Conservation (phyloP, 2,113 vertebrate genomes). For the Coreoperca whiteheadi region DNA sequence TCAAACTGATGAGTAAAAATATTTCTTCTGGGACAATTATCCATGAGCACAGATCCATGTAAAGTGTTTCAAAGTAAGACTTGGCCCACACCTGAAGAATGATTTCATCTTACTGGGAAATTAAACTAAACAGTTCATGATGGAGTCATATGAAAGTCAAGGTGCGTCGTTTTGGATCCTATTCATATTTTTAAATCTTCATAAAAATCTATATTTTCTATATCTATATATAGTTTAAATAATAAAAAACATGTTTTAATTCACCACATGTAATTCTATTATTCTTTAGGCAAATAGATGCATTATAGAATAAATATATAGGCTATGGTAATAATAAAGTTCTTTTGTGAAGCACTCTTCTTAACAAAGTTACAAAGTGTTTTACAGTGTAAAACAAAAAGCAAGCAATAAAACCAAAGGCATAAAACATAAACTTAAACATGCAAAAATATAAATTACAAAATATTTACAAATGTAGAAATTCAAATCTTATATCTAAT, state of each 20-base stretch:
- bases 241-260: not conserved
- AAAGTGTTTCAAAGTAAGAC: not conserved
- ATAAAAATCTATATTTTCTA: too few relatives aligned
- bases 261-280: not conserved
- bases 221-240: too few relatives aligned
- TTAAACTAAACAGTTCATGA: conserved; percentile 4
- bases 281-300: not conserved
- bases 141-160: conserved; percentile 17
- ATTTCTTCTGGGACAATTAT: conserved; percentile 6
- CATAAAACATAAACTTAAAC: not conserved
- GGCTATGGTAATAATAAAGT: not conserved
- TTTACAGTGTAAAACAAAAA: not conserved
- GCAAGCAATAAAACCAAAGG: not conserved
- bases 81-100: not conserved
- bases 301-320: not conserved
- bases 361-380: not conserved
- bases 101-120: not conserved
- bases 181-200: not conserved
- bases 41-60: not conserved
- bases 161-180: not conserved
- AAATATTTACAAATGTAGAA: not conserved
- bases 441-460: not conserved
- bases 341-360: not conserved
- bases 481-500: not conserved
- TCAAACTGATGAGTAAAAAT: conserved; percentile 25